Evolutionary conservation across 2,888 invertebrate species (phyloP), one percentile per base, ranked within the genome.

Genomic region (Ectropis crepuscularia): DNA sequence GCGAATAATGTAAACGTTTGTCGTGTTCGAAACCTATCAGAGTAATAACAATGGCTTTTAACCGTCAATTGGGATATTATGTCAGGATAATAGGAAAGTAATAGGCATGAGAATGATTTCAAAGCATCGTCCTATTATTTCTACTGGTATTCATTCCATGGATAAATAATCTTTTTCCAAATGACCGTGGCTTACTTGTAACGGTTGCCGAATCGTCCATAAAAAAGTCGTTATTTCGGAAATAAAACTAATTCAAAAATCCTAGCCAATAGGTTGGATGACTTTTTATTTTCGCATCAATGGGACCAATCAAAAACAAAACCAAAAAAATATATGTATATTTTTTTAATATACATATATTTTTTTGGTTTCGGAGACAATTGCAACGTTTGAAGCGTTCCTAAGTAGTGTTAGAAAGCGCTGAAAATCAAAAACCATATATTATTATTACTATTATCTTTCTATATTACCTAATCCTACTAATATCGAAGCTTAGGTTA

Each of bases 151-250:
- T 28, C 16, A 28, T 28, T 28, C 16, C 16, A 28, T 28, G 16
- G 16, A n/a, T n/a, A n/a, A 2, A 28, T 28, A 28, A 28, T 28
- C 16, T 28, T 41, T 39, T 39, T 51, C 39, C 39, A 16, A 51
- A 51, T 51, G 51, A 16, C 38, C n/a, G 12, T 38, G n/a, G 39
- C 38, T 50, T 50, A 39, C 39, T 6, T 41, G 41, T 6, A 51
- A 51, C 16, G 50, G 9, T 39, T 41, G 39, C 10, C 10, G 16
- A 41, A 51, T 63, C 42, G 60, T 43, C 39, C 36, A 49, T 11
- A 43, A 51, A 45, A 43, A 59, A 50, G 51, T 53, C 47, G 12
- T 46, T 57, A 65, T 63, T 53, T 47, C 46, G 48, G 16, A 61
- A 43, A 57, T 41, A 46, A 41, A 41, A 16, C 51, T 51, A 41